Evolutionary conservation across 2,797 vertebrate genomes (phyloP).

Genomic region (Balearica regulorum): DNA sequence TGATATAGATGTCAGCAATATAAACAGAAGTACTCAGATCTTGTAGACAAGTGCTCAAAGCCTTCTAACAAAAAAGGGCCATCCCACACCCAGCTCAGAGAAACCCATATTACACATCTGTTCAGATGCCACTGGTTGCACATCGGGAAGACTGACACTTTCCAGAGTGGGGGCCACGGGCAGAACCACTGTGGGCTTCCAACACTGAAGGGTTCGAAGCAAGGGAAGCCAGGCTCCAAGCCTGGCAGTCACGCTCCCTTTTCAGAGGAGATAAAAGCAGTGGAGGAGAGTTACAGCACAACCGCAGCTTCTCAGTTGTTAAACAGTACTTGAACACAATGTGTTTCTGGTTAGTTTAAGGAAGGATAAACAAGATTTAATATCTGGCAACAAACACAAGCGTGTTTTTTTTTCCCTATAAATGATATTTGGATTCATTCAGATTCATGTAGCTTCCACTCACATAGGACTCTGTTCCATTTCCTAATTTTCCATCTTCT

Average conservation of each 20-base stretch:
- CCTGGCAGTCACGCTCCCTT: not conserved
- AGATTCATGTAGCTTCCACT: conserved; percentile 58
- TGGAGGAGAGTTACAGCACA: conserved; percentile 23
- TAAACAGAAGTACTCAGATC: not conserved
- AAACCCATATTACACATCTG: not conserved
- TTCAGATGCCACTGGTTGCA: not conserved
- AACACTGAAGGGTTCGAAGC: not conserved
- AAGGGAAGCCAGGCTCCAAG: not conserved
- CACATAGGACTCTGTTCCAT: conserved; percentile 65
- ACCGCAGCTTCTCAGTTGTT: conserved; percentile 53
- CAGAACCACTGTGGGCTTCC: not conserved
- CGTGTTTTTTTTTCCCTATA: not conserved
- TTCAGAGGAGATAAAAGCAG: conserved; percentile 40
- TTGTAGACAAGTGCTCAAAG: not conserved
- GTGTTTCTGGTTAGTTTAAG: conserved; percentile 78
- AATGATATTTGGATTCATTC: conserved; percentile 68
- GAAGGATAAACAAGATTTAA: conserved; percentile 76
- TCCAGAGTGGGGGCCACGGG: not conserved
- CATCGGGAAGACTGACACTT: not conserved
- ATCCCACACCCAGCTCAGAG: not conserved
- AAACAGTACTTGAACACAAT: conserved; percentile 62
- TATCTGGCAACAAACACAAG: conserved; percentile 66
- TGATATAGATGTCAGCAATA: not conserved
- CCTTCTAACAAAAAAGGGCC: not conserved
- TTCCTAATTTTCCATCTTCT: conserved; percentile 71